These are phyloP conservation scores for Ornithoptera priamus DNA, from an alignment of 2,888 invertebrate species.

Conservation along the genomic window DNA sequence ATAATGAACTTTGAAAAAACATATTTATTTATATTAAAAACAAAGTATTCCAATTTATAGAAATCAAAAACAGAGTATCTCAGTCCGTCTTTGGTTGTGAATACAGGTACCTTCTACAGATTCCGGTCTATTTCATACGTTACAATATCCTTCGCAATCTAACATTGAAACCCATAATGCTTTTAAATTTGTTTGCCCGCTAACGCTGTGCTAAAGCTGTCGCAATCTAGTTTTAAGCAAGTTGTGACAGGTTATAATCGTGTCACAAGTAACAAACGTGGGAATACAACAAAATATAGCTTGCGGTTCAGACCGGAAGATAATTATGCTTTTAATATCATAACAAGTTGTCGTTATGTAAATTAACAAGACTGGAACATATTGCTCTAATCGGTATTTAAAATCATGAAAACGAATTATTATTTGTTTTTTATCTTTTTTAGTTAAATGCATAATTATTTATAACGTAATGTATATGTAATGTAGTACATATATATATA, in stretches of 20 bases:
- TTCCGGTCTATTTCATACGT: neutral
- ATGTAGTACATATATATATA: no score
- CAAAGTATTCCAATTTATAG: no score
- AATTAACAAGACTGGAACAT: conserved; percentile 33
- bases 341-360: conserved; percentile 21
- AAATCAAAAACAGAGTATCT: neutral
- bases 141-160: conserved; percentile 34
- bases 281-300: conserved; percentile 47
- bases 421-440: no score
- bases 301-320: conserved; percentile 44
- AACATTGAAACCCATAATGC: neutral
- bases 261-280: conserved; percentile 52
- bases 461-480: no score
- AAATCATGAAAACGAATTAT: neutral
- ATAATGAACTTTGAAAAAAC: no score
- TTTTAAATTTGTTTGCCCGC: conserved; percentile 23
- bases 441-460: no score
- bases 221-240: conserved; percentile 31
- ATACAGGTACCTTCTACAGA: neutral
- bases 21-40: no score
- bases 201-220: conserved; percentile 29
- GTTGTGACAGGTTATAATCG: conserved; percentile 31
- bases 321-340: conserved; percentile 38
- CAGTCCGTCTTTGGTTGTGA: neutral
- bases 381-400: neutral